Conservation (phyloP, 2,113 vertebrate species). For the Oriolus oriolus region DNA sequence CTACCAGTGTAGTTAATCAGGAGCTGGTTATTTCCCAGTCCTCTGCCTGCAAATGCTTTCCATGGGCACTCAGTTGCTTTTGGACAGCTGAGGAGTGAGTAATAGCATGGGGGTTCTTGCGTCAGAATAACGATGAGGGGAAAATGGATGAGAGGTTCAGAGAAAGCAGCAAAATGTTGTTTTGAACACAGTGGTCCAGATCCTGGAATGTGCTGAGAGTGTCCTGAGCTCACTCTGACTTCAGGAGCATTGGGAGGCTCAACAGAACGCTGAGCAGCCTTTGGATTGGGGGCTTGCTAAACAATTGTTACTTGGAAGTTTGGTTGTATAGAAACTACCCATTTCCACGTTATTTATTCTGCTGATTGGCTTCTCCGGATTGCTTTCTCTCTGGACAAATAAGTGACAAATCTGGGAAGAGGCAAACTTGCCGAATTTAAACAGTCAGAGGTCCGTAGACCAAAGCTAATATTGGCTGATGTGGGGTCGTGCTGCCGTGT, state of each 20-base stretch:
- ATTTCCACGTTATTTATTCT: not conserved
- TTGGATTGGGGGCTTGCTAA: not conserved
- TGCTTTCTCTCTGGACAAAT: not conserved
- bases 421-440: not conserved
- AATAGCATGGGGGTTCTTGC: not conserved
- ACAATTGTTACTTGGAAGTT: not conserved
- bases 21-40: conserved; percentile 1
- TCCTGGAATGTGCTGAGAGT: not conserved
- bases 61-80: not conserved
- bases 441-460: not conserved
- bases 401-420: not conserved
- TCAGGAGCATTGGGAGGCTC: not conserved
- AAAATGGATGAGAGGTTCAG: not conserved
- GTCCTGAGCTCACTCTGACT: not conserved
- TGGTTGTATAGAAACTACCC: not conserved
- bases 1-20: not conserved
- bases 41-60: not conserved
- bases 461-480: not conserved
- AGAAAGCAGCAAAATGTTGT: not conserved
- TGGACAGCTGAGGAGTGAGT: not conserved
- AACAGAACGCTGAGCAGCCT: fast-evolving
- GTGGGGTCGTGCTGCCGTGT: not conserved
- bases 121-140: not conserved
- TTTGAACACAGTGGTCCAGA: not conserved
- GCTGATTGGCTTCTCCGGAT: not conserved